Base-by-base conservation (phyloP, 2,113 vertebrate species). In the Rhegmatorhina hoffmannsi region DNA sequence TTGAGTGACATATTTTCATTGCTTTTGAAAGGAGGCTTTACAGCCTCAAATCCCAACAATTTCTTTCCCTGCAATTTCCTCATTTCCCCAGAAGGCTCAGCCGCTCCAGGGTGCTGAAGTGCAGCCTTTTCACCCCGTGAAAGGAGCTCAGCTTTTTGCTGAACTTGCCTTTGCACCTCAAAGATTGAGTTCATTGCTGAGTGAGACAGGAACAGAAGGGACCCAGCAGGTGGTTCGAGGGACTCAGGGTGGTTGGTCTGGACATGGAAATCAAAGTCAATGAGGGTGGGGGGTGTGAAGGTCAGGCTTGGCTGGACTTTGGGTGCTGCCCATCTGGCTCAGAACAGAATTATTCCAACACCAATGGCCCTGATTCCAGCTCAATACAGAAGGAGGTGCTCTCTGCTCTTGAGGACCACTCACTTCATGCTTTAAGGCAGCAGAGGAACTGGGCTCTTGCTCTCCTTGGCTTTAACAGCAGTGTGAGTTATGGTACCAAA, bases 1-100 rank as follows among this genome's bases (percentile, higher is more conserved):
- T 87, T 83, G 93, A 96, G 53, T 92, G 74, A 90, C 86, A 85
- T 89, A 91, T 94, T 92, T 92, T 94, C 95, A 85, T 90, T 95
- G 72, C 74, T 95, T 93, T 92, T 33, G 33, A 85, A 89, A 59
- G 62, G 90, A 75, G 34, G 56, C 47, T 92, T 87, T 77, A 87
- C 77, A 36, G 29, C 72, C 75, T 89, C 76, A 92, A 94, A 84
- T 93, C 60, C 60, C 50, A 80, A 82, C 74, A 59, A 79, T 93
- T 89, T 93, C 62, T 95, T 95, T 87, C 40, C 67, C 74, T 76
- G 46, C 40, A 80, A 36, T 97, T 92, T 92, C 85, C 74, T 94
- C 66, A 46, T 70, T 91, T 85, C 62, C 87, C 91, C 3, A 0
- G 44, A 92, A 96, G 62, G 56, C 46, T 92, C 40, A 49, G 40